phyloP scores from a whole-genome alignment of 2,113 vertebrate species.

The Epinephelus fuscoguttatus region DNA sequence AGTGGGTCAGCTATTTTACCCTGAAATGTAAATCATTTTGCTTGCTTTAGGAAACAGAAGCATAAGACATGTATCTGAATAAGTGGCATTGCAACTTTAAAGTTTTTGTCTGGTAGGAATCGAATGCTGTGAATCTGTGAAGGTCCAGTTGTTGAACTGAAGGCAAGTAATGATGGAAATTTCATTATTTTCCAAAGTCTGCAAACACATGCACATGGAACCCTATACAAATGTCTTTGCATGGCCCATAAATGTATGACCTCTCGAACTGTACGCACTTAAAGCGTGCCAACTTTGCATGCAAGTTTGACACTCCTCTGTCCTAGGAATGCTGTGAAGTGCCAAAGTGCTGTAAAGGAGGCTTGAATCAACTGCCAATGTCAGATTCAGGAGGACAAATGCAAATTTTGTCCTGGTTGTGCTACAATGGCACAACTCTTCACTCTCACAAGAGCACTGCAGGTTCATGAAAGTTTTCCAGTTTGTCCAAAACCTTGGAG shows the following conservation, averaged over 20 bases:
- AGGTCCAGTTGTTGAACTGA: background rate
- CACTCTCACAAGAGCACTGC: background rate
- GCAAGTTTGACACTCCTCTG: constrained; percentile 1
- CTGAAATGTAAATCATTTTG: background rate
- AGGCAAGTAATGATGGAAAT: background rate
- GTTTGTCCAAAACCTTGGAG: background rate
- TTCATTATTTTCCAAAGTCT: background rate
- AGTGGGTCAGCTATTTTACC: background rate
- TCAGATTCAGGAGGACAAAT: constrained; percentile 6
- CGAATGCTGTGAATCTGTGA: background rate
- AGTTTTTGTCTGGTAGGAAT: background rate
- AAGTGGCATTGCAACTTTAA: background rate
- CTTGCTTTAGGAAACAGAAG: background rate
- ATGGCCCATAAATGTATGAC: background rate
- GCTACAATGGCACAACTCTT: background rate
- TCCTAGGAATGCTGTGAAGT: background rate
- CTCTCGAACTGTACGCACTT: background rate
- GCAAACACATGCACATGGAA: background rate
- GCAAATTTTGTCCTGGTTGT: background rate
- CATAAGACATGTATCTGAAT: background rate
- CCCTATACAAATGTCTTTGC: background rate
- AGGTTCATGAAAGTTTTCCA: background rate
- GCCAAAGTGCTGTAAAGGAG: background rate
- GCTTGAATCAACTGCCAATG: background rate
- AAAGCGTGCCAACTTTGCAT: background rate